phyloP scores from a whole-genome alignment of 2,113 vertebrate genomes.

The Sinocyclocheilus maitianheensis region DNA sequence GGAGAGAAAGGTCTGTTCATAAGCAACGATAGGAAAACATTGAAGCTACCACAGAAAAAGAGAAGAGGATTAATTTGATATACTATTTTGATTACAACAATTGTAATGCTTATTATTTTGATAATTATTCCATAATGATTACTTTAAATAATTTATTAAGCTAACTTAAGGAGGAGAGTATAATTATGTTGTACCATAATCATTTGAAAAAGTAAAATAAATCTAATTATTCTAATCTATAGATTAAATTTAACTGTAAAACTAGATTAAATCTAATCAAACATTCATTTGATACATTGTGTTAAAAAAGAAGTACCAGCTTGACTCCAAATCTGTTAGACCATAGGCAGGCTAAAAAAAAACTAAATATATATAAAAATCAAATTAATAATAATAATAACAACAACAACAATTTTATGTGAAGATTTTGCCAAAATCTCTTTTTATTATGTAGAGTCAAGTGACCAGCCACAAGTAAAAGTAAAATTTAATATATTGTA shows the following conservation, averaged over 20 bases:
- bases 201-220: background rate
- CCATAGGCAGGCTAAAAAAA: background rate
- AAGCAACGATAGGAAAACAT: background rate
- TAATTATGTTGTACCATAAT: background rate
- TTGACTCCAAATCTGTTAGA: background rate
- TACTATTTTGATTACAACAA: background rate
- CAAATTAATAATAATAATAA: too few species aligned
- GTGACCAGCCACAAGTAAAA: background rate
- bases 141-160: background rate
- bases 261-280: too few species aligned
- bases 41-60: background rate
- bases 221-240: too few species aligned
- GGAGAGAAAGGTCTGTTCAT: slow-evolving; percentile 13
- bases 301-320: background rate
- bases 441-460: background rate
- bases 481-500: too few species aligned
- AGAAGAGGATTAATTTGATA: background rate
- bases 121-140: background rate
- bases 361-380: too few species aligned
- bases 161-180: background rate
- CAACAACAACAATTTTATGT: too few species aligned
- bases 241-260: background rate
- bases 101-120: background rate
- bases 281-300: background rate
- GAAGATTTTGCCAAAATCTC: background rate